A percentile compares a stretch with the other conserved stretches of the same genome.
Evolutionary conservation across 2,797 vertebrate species (phyloP).

Genomic region (Sphaeramia orbicularis): DNA sequence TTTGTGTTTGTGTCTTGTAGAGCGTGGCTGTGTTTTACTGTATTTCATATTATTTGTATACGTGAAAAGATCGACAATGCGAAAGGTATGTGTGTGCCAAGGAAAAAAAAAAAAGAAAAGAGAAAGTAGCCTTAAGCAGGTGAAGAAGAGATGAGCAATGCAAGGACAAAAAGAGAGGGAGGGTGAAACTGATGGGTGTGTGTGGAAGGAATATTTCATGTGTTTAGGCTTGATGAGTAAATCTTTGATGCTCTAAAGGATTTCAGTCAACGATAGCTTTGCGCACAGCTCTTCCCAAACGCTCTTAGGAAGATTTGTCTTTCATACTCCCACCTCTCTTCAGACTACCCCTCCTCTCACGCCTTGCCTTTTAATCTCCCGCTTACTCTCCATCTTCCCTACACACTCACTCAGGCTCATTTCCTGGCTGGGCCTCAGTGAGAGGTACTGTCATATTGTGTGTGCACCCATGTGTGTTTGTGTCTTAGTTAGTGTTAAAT

Average conservation of each 20-base stretch:
- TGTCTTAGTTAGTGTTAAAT: conserved; percentile 72
- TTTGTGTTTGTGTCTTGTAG: conserved; percentile 18
- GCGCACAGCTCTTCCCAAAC: conserved; percentile 73
- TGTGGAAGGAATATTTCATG: conserved; percentile 48
- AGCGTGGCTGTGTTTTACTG: conserved; percentile 22
- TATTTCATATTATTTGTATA: conserved; percentile 36
- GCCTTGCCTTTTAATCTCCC: conserved; percentile 77
- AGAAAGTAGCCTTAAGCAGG: conserved; percentile 41
- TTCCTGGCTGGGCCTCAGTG: conserved; percentile 68
- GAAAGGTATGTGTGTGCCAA: conserved; percentile 6
- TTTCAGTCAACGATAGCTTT: conserved; percentile 79
- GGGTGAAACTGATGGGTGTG: conserved; percentile 10
- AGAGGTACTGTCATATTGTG: conserved; percentile 61
- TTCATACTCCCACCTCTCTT: conserved; percentile 83
- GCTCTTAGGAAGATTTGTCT: conserved; percentile 84
- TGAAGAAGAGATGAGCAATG: conserved; percentile 37
- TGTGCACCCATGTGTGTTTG: conserved; percentile 24
- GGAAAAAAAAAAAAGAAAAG: conserved; percentile 13
- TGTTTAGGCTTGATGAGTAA: conserved; percentile 73
- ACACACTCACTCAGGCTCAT: conserved; percentile 68
- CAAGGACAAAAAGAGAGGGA: conserved; percentile 5
- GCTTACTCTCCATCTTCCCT: conserved; percentile 69
- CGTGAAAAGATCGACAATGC: conserved; percentile 7
- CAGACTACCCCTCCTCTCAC: conserved; percentile 79
- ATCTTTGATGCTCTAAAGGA: conserved; percentile 79